Evolutionary conservation across 1,140 invertebrate genomes (phyloP).

Genomic region (Meloidogyne exigua): DNA sequence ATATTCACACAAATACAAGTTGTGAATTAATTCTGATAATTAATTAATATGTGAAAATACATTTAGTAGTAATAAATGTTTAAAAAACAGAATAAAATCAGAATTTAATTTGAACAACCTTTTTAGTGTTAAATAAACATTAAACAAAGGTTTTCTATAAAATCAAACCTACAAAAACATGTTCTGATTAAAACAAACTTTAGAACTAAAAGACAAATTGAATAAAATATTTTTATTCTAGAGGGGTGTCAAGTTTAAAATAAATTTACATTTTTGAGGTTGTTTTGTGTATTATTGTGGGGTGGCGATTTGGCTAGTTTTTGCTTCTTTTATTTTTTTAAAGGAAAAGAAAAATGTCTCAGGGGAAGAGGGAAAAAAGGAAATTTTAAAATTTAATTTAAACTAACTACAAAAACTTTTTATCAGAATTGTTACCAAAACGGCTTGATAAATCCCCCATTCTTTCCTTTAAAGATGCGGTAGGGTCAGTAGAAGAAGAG

Average conservation of each 20-base stretch:
- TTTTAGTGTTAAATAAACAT: no score
- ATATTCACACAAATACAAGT: neutral
- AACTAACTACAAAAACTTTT: constrained; percentile 20
- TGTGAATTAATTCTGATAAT: neutral
- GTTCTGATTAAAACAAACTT: neutral
- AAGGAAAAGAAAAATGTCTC: neutral
- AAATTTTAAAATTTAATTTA: neutral
- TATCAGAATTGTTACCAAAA: constrained; percentile 14
- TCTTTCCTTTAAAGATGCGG: constrained; percentile 13
- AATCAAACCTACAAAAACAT: neutral
- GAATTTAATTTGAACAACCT: neutral
- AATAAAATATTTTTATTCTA: neutral
- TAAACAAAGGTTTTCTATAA: neutral
- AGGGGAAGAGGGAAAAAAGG: neutral
- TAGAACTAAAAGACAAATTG: neutral
- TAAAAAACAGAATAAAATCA: neutral
- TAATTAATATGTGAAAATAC: no score
- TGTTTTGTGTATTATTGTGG: neutral
- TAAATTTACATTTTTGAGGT: neutral
- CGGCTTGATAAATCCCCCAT: constrained; percentile 24
- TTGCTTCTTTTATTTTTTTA: neutral
- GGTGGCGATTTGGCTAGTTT: neutral
- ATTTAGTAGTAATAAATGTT: no score
- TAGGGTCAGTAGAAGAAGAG: neutral
- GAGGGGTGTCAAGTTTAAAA: neutral